Conservation (phyloP, 2,797 vertebrate species). For the Tiaroga cobitis region DNA sequence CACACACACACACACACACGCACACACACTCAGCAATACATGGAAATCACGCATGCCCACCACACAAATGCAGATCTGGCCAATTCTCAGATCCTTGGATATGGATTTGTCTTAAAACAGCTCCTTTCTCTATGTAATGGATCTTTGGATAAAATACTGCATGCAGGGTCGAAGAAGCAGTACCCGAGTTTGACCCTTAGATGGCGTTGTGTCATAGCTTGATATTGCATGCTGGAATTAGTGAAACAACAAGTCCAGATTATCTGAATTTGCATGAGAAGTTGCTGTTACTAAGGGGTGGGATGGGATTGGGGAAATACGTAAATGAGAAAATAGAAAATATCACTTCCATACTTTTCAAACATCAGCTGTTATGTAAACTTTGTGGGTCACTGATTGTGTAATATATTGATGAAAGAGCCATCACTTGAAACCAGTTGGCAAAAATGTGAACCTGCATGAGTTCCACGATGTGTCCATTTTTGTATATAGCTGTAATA, state of each 20-base stretch:
- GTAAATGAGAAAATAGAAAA: constrained; percentile 29
- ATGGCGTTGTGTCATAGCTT: constrained; percentile 80
- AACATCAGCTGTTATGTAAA: constrained; percentile 67
- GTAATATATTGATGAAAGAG: constrained; percentile 44
- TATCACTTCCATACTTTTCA: constrained; percentile 51
- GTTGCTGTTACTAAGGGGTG: constrained; percentile 67
- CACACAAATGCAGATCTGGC: constrained; percentile 25
- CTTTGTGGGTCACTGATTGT: constrained; percentile 60
- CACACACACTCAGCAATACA: constrained; percentile 47
- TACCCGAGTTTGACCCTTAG: constrained; percentile 69
- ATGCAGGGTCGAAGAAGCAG: constrained; percentile 73
- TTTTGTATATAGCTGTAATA: constrained; percentile 82
- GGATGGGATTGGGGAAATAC: constrained; percentile 57
- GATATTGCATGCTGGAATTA: constrained; percentile 84
- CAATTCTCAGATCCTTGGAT: constrained; percentile 22
- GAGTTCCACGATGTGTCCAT: constrained; percentile 71
- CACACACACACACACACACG: neutral
- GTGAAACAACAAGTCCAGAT: constrained; percentile 76
- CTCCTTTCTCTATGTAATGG: constrained; percentile 61
- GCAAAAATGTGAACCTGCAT: constrained; percentile 71
- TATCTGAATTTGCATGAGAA: constrained; percentile 83
- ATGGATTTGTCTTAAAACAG: constrained; percentile 53
- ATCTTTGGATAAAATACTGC: constrained; percentile 73
- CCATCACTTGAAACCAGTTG: constrained; percentile 37
- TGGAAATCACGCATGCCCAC: constrained; percentile 16